These are phyloP conservation scores for Stigmatopora argus DNA, from an alignment of 2,113 vertebrate species.

Conservation along the genomic window DNA sequence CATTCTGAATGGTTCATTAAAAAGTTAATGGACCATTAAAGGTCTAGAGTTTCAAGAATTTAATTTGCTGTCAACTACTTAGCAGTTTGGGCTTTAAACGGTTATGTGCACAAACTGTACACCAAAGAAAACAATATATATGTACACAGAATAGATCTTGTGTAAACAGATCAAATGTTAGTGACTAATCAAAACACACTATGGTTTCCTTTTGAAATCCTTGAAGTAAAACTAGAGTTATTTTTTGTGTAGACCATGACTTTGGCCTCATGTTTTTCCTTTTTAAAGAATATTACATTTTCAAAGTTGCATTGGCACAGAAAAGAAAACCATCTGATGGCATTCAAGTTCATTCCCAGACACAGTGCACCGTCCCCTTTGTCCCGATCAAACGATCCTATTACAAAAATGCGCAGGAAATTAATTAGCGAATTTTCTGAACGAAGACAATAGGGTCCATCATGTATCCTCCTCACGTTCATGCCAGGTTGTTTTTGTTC, in stretches of 20 bases:
- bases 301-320: not conserved
- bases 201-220: too few species aligned
- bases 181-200: too few species aligned
- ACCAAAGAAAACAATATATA: too few species aligned
- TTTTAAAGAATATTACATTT: not conserved
- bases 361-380: not conserved
- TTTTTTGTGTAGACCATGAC: not conserved
- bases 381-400: slow-evolving; percentile 9
- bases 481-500: slow-evolving; percentile 19
- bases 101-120: too few species aligned
- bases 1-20: too few species aligned
- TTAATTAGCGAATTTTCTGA: slow-evolving; percentile 7
- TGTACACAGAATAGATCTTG: too few species aligned
- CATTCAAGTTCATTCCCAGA: not conserved
- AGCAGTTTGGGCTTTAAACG: too few species aligned
- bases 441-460: slow-evolving; percentile 21
- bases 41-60: too few species aligned
- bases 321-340: not conserved
- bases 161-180: too few species aligned
- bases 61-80: too few species aligned
- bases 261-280: not conserved
- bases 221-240: not conserved
- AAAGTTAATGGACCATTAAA: too few species aligned
- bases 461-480: slow-evolving; percentile 19
- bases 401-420: slow-evolving; percentile 1